Conservation (phyloP, 2,888 invertebrate genomes). For the Drosophila mayaguana region DNA sequence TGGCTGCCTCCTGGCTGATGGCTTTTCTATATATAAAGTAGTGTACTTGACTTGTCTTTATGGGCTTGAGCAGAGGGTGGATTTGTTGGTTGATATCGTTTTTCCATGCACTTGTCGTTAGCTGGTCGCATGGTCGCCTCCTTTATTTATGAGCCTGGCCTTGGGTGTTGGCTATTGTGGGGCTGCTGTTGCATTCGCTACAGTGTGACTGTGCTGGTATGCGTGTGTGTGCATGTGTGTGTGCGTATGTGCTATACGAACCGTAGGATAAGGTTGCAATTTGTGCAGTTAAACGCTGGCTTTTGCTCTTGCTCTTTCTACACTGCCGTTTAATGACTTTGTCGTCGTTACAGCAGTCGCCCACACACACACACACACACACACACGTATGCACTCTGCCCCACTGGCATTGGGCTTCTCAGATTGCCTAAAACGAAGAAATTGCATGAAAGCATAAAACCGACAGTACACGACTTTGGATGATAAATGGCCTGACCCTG, state of each 20-base stretch:
- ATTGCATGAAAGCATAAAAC: conserved; percentile 79
- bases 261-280: conserved; percentile 77
- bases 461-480: conserved; percentile 78
- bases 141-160: conserved; percentile 74
- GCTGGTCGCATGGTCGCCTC: conserved; percentile 44
- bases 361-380: conserved; percentile 9
- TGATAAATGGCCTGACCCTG: conserved; percentile 76
- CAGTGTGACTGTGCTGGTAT: conserved; percentile 11
- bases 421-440: conserved; percentile 77
- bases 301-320: conserved; percentile 61
- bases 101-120: conserved; percentile 61
- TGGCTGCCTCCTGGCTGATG: conserved; percentile 33
- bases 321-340: conserved; percentile 74
- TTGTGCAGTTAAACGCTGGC: conserved; percentile 81
- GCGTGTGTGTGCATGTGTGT: conserved; percentile 9
- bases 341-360: conserved; percentile 58
- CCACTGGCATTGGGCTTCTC: conserved; percentile 55
- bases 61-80: background rate
- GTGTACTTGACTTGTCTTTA: conserved; percentile 48
- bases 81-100: conserved; percentile 47
- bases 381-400: background rate
- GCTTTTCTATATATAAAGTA: conserved; percentile 39
- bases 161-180: conserved; percentile 36
- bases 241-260: conserved; percentile 28
- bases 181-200: conserved; percentile 19